Evolutionary conservation across 2,888 invertebrate genomes (phyloP).

Genomic region (Tetragnatha montana): DNA sequence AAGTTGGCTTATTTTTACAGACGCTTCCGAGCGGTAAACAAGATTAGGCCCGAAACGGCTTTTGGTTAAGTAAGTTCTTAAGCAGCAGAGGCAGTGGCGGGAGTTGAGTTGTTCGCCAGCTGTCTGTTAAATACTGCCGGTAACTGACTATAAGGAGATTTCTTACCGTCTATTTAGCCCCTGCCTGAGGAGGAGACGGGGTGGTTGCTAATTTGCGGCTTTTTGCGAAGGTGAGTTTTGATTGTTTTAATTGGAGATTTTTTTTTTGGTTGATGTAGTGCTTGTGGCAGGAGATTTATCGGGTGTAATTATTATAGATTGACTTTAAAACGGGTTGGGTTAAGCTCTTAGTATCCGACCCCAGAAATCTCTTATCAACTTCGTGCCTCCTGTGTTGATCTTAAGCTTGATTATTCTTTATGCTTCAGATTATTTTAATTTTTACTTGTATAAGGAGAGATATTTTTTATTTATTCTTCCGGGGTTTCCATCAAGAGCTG

Average conservation of each 20-base stretch:
- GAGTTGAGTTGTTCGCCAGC: slow-evolving; percentile 64
- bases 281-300: background rate
- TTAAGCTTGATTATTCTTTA: too few species aligned
- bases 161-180: slow-evolving; percentile 31
- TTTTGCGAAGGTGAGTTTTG: background rate
- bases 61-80: slow-evolving; percentile 68
- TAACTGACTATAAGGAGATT: slow-evolving; percentile 28
- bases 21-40: slow-evolving; percentile 65
- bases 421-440: too few species aligned
- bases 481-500: too few species aligned
- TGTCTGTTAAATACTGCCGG: slow-evolving; percentile 66
- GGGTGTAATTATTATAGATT: too few species aligned
- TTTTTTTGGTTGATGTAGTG: background rate
- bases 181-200: slow-evolving; percentile 16
- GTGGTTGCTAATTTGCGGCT: slow-evolving; percentile 12
- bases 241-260: background rate
- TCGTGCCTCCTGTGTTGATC: too few species aligned
- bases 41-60: slow-evolving; percentile 67
- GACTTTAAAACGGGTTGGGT: too few species aligned
- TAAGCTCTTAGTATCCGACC: too few species aligned
- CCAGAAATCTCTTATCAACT: too few species aligned
- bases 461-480: too few species aligned
- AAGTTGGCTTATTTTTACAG: slow-evolving; percentile 68
- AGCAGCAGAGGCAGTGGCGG: slow-evolving; percentile 45
- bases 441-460: too few species aligned